These are phyloP conservation scores for Lateolabrax maculatus DNA, from an alignment of 2,797 vertebrate species.

Conservation along the genomic window DNA sequence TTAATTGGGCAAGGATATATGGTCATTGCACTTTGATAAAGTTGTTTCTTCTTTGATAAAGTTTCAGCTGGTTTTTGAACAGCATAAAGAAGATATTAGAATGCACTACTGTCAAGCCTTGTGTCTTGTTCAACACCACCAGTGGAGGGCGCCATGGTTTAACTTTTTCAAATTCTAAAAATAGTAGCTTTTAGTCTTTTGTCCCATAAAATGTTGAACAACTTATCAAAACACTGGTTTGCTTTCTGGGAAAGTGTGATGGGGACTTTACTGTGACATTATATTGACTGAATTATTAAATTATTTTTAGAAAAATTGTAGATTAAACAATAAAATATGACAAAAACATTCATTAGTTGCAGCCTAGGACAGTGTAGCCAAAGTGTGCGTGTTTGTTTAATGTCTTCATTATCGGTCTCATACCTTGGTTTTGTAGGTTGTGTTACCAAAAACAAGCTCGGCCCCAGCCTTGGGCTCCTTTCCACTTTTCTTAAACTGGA, in stretches of 20 bases:
- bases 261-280: neutral
- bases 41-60: neutral
- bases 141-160: neutral
- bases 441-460: conserved; percentile 84
- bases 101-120: neutral
- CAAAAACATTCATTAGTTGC: neutral
- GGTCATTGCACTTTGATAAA: neutral
- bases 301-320: neutral
- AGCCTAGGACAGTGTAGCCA: neutral
- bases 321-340: neutral
- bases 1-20: neutral
- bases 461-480: conserved; percentile 88
- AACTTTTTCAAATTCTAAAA: neutral
- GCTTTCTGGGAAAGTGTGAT: neutral
- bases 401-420: neutral
- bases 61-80: neutral
- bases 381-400: neutral
- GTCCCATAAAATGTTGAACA: neutral
- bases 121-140: conserved; percentile 3
- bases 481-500: conserved; percentile 90
- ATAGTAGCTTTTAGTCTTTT: neutral
- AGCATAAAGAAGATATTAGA: too few relatives aligned
- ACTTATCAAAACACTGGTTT: neutral
- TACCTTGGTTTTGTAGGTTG: conserved; percentile 89
- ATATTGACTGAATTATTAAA: neutral